These are phyloP conservation scores for Drosophila emarginata DNA, from an alignment of 2,888 invertebrate species.

Conservation along the genomic window DNA sequence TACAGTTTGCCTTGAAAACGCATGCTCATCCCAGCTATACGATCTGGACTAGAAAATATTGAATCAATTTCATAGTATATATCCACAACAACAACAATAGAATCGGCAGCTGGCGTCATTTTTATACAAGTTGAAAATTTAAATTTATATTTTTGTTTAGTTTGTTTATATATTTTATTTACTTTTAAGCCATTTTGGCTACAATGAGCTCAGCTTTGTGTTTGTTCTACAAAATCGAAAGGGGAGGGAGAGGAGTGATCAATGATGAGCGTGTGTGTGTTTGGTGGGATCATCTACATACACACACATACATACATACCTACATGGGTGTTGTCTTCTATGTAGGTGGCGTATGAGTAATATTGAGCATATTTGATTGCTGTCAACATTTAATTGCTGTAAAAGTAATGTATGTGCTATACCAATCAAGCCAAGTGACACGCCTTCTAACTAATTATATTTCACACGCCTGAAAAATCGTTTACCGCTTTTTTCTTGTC, in stretches of 20 bases:
- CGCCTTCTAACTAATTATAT: constrained; percentile 48
- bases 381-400: constrained; percentile 50
- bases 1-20: constrained; percentile 29
- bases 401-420: constrained; percentile 25
- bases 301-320: no score
- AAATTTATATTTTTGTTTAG: constrained; percentile 49
- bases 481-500: constrained; percentile 45
- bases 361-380: constrained; percentile 34
- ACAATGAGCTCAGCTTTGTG: constrained; percentile 65
- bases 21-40: constrained; percentile 26
- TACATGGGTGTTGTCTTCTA: not conserved
- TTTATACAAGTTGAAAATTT: constrained; percentile 50
- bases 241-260: constrained; percentile 14
- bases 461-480: constrained; percentile 54
- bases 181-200: constrained; percentile 43
- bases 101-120: constrained; percentile 55
- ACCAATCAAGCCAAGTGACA: constrained; percentile 27
- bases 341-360: constrained; percentile 62
- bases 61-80: constrained; percentile 25
- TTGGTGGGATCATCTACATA: not conserved
- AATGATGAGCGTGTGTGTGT: not conserved
- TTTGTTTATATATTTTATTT: constrained; percentile 25
- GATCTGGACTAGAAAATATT: constrained; percentile 13
- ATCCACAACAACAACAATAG: constrained; percentile 5
- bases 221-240: constrained; percentile 47